A percentile compares a stretch with the other conserved stretches of the same genome.
These are phyloP conservation scores for Oplegnathus fasciatus DNA, from an alignment of 2,113 vertebrate genomes.

Conservation along the genomic window DNA sequence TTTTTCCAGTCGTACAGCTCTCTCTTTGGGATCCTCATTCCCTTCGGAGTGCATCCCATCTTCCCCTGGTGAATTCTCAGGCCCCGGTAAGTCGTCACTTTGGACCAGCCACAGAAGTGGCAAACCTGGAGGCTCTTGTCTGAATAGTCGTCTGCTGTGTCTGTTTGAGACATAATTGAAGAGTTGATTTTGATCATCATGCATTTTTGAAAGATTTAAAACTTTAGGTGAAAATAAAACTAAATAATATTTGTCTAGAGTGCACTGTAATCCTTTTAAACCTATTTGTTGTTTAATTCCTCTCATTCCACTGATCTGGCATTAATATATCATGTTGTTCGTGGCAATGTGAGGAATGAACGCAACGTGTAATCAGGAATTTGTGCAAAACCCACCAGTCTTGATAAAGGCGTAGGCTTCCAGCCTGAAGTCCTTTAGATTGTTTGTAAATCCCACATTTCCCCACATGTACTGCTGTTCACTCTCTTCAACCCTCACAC, in stretches of 20 bases:
- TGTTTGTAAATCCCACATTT: background rate
- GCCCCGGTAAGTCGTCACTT: slow-evolving; percentile 3
- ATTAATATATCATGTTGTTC: background rate
- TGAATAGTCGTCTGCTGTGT: background rate
- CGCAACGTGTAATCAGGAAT: background rate
- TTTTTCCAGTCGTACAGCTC: background rate
- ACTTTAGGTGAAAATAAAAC: background rate
- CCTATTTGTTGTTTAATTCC: no score
- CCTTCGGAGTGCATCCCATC: slow-evolving; percentile 37
- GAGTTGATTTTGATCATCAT: background rate
- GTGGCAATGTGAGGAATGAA: background rate
- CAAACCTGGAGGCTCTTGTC: slow-evolving; percentile 35
- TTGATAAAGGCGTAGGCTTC: background rate
- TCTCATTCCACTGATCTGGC: no score
- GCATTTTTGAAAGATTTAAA: background rate
- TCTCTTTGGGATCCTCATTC: background rate
- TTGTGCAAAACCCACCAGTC: slow-evolving; percentile 15
- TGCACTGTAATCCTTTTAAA: no score
- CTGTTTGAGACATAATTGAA: background rate
- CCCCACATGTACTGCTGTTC: background rate
- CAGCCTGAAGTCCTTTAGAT: background rate
- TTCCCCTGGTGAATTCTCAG: slow-evolving; percentile 64
- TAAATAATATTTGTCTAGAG: background rate
- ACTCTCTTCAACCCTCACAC: background rate
- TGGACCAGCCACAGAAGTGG: slow-evolving; percentile 56